Conservation (phyloP, 2,113 vertebrate genomes). For the Ploceus nigricollis region DNA sequence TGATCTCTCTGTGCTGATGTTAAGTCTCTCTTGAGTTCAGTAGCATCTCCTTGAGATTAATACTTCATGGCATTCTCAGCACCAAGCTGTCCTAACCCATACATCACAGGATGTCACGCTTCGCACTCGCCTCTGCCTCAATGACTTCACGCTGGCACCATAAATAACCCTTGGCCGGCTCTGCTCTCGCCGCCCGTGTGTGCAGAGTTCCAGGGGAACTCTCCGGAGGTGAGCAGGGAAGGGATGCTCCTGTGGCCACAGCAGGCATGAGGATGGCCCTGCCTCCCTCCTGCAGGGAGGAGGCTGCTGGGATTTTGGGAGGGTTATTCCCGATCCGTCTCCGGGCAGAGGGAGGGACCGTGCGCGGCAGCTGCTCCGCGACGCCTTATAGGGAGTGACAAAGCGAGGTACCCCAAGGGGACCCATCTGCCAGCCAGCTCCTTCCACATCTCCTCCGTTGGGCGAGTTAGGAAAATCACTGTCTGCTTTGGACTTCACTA, state of each 20-base stretch:
- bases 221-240: background rate
- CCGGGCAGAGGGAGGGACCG: background rate
- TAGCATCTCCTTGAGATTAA: constrained; percentile 83
- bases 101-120: constrained; percentile 78
- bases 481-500: background rate
- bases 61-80: constrained; percentile 80
- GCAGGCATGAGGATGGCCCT: accelerated
- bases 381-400: constrained; percentile 50
- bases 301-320: background rate
- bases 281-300: background rate
- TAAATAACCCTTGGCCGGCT: constrained; percentile 31
- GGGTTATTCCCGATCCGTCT: background rate
- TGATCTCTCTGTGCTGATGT: constrained; percentile 77
- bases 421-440: constrained; percentile 57
- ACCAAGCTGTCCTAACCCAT: constrained; percentile 87
- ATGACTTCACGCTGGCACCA: constrained; percentile 18
- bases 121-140: constrained; percentile 57
- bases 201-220: background rate
- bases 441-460: background rate
- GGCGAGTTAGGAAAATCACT: background rate
- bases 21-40: constrained; percentile 77
- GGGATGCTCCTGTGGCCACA: background rate
- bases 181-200: background rate
- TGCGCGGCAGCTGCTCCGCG: background rate
- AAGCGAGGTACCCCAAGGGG: constrained; percentile 31